phyloP scores from a whole-genome alignment of 2,888 invertebrate species.

The Mylabris sibirica region DNA sequence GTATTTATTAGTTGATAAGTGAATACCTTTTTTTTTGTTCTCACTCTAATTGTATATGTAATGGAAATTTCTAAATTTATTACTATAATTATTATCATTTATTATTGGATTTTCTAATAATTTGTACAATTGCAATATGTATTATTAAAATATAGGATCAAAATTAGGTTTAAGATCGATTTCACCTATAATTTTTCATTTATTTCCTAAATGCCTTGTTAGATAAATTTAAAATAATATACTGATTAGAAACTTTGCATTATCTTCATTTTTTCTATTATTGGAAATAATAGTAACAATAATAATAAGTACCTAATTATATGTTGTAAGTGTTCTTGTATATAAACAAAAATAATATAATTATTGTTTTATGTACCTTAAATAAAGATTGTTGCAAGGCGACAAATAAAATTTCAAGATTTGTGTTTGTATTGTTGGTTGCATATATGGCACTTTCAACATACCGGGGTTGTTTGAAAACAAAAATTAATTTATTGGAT shows the following conservation, averaged over 20 bases:
- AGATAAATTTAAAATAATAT: too few species aligned
- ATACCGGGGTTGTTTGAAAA: too few species aligned
- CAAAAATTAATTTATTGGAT: too few species aligned
- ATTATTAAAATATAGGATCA: conserved; percentile 45
- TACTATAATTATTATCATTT: conserved; percentile 46
- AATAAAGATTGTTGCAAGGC: conserved; percentile 39
- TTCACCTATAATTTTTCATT: too few species aligned
- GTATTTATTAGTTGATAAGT: conserved; percentile 56
- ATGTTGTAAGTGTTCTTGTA: conserved; percentile 43
- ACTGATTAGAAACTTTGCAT: too few species aligned
- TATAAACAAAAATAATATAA: conserved; percentile 43
- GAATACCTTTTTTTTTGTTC: conserved; percentile 40
- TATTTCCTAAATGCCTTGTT: neutral
- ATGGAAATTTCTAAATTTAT: conserved; percentile 30
- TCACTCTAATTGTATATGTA: conserved; percentile 38
- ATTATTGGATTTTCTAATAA: conserved; percentile 38
- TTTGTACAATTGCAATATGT: conserved; percentile 47
- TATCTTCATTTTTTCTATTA: neutral
- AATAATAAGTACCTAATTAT: conserved; percentile 41
- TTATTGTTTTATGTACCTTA: conserved; percentile 49
- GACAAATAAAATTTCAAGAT: conserved; percentile 20
- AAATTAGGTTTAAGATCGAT: neutral
- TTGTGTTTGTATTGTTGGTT: neutral
- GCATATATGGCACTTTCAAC: neutral
- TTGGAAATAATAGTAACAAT: too few species aligned